A percentile compares a stretch with the other conserved stretches of the same genome.
phyloP scores from a whole-genome alignment of 2,113 vertebrate species.

The Oophaga pumilio region DNA sequence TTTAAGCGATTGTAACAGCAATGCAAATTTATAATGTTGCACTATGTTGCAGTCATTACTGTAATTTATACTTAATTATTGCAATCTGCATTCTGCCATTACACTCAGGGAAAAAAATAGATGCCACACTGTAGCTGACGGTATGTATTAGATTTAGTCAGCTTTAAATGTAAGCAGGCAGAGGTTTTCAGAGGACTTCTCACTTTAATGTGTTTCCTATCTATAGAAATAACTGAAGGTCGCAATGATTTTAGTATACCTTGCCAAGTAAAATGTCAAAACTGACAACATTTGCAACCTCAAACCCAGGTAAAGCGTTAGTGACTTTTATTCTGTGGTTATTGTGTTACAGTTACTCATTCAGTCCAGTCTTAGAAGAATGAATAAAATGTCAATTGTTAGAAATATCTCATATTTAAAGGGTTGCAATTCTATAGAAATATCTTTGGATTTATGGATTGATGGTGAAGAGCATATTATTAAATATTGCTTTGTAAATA shows the following conservation, averaged over 20 bases:
- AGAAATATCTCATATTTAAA: background rate
- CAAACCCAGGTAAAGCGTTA: slow-evolving; percentile 15
- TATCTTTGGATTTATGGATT: background rate
- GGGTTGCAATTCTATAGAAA: background rate
- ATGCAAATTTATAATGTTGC: background rate
- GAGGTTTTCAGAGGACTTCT: slow-evolving; percentile 37
- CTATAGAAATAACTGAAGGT: slow-evolving; percentile 48
- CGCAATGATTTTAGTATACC: slow-evolving; percentile 45
- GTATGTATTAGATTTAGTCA: slow-evolving; percentile 3
- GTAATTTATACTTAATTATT: slow-evolving; percentile 32
- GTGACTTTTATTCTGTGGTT: slow-evolving; percentile 17
- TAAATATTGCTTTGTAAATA: background rate
- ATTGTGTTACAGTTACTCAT: background rate
- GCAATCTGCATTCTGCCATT: slow-evolving; percentile 15
- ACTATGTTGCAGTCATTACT: background rate
- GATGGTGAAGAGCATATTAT: background rate
- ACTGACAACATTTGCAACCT: slow-evolving; percentile 42
- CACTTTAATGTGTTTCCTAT: slow-evolving; percentile 40
- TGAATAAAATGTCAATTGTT: slow-evolving; percentile 13
- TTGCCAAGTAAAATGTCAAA: slow-evolving; percentile 53
- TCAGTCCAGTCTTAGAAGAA: background rate
- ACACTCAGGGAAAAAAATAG: slow-evolving; percentile 2
- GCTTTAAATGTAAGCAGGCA: slow-evolving; percentile 15
- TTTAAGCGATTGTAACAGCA: background rate
- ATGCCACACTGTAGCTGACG: background rate